These are phyloP conservation scores for Cuniculus paca DNA, from an alignment of 2,797 vertebrate species.

Conservation along the genomic window DNA sequence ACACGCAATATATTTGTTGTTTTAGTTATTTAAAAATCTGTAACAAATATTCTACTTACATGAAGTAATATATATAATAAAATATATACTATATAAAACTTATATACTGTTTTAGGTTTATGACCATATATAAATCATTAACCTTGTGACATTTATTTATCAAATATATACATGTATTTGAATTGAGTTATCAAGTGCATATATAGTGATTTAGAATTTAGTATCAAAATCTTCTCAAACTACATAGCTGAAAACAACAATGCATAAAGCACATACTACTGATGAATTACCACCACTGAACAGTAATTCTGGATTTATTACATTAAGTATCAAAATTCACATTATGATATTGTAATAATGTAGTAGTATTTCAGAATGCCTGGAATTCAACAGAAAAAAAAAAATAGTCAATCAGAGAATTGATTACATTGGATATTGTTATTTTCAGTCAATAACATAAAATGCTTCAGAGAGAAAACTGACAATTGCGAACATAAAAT, in stretches of 20 bases:
- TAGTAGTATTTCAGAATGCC: constrained; percentile 28
- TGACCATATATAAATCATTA: neutral
- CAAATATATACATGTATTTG: neutral
- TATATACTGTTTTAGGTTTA: neutral
- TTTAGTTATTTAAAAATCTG: neutral
- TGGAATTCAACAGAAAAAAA: neutral
- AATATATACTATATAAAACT: neutral
- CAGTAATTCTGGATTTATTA: neutral
- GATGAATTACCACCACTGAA: neutral
- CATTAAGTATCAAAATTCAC: neutral
- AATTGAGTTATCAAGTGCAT: neutral
- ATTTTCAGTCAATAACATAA: neutral
- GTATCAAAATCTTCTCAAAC: neutral
- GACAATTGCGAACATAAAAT: neutral
- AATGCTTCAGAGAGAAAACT: neutral
- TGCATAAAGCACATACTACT: neutral
- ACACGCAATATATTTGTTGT: neutral
- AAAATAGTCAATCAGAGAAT: neutral
- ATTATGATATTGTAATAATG: neutral
- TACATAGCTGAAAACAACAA: neutral
- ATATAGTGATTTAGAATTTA: neutral
- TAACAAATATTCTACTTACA: neutral
- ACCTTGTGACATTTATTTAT: neutral
- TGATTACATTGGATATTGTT: constrained; percentile 27
- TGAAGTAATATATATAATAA: neutral